Evolutionary conservation across 2,113 vertebrate species (phyloP).

Genomic region (Dipodomys stephensi): DNA sequence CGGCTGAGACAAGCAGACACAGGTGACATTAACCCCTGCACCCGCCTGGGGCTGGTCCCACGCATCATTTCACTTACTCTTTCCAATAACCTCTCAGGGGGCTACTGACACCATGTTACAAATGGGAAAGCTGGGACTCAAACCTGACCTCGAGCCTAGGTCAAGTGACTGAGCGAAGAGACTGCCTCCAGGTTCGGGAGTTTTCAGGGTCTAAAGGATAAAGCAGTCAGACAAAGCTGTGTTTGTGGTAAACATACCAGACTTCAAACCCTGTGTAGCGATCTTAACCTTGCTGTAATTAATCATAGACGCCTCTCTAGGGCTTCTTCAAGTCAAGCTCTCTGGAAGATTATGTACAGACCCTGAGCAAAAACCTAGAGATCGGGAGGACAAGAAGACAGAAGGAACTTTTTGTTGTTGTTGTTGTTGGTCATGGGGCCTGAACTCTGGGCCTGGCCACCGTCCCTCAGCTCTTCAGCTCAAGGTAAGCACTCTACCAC

Average conservation of each 20-base stretch:
- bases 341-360: not conserved
- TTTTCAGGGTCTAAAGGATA: not conserved
- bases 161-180: not conserved
- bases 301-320: not conserved
- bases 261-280: not conserved
- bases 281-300: not conserved
- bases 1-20: not conserved
- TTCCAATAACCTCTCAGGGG: not conserved
- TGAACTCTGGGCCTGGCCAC: too few species aligned
- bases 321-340: not conserved
- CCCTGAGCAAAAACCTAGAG: not conserved
- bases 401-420: not conserved
- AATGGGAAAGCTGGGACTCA: not conserved
- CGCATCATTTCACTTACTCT: conserved; percentile 8
- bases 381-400: not conserved
- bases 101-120: not conserved
- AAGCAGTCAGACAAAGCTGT: not conserved
- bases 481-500: too few species aligned
- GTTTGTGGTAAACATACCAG: not conserved
- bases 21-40: not conserved
- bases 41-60: not conserved
- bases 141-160: not conserved
- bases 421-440: too few species aligned
- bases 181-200: not conserved
- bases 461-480: too few species aligned